Evolutionary conservation across 2,888 invertebrate species (phyloP).

Genomic region (Agonopterix alstromeriana): DNA sequence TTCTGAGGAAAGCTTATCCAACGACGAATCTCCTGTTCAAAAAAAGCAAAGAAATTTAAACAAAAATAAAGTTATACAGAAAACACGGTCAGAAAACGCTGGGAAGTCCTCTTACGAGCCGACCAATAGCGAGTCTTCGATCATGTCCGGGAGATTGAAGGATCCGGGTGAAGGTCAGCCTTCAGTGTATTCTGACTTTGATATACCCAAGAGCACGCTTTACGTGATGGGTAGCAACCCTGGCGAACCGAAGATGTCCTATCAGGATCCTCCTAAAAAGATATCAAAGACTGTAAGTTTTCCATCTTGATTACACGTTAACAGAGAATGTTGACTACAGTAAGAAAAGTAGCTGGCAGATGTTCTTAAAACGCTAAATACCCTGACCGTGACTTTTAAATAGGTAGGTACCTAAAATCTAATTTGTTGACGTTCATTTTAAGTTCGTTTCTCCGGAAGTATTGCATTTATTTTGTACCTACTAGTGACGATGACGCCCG

Average conservation of each 20-base stretch:
- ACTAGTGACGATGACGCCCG: too few species aligned
- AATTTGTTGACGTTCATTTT: background rate
- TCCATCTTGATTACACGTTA: background rate
- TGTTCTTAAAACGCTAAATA: too few species aligned
- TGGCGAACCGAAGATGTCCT: conserved; percentile 67
- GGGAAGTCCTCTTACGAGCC: conserved; percentile 48
- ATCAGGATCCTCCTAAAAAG: conserved; percentile 63
- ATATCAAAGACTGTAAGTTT: conserved; percentile 58
- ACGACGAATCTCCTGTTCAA: conserved; percentile 45
- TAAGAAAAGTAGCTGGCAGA: too few species aligned
- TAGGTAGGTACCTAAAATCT: background rate
- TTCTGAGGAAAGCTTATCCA: conserved; percentile 64
- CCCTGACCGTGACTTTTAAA: too few species aligned
- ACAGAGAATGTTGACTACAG: background rate
- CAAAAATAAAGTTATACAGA: conserved; percentile 33
- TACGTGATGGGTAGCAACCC: conserved; percentile 67
- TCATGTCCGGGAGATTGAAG: conserved; percentile 45
- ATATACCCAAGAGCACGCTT: conserved; percentile 64
- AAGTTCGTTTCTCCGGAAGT: background rate
- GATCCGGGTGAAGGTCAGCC: conserved; percentile 42
- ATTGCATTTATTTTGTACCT: too few species aligned
- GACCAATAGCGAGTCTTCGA: conserved; percentile 62
- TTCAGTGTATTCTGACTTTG: conserved; percentile 56
- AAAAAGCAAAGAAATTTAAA: conserved; percentile 37
- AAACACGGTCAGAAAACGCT: conserved; percentile 26